Evolutionary conservation across 2,113 vertebrate species (phyloP).

Genomic region (Hippotragus niger): DNA sequence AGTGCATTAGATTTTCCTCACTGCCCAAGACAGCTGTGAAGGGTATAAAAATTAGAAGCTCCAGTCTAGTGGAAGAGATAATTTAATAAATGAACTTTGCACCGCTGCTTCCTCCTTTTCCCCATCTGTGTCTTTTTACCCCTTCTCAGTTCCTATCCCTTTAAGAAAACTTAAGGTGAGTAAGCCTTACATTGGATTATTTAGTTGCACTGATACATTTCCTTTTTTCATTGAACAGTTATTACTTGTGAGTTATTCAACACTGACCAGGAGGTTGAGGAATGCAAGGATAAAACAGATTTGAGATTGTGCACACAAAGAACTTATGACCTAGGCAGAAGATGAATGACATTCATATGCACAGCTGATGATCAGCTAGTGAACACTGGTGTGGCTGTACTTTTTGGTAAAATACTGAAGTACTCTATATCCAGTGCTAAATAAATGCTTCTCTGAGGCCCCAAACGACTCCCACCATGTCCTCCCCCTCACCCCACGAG

Average conservation of each 20-base stretch:
- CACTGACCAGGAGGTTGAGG: not conserved
- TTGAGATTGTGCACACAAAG: not conserved
- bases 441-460: not conserved
- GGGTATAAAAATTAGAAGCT: not conserved
- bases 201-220: slow-evolving; percentile 11
- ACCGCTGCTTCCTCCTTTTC: not conserved
- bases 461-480: not conserved
- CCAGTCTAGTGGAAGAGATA: slow-evolving; percentile 13
- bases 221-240: slow-evolving; percentile 9
- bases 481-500: not conserved
- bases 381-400: not conserved
- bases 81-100: not conserved
- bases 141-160: not conserved
- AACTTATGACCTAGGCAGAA: not conserved
- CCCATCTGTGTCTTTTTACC: not conserved
- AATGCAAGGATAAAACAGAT: not conserved
- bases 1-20: not conserved
- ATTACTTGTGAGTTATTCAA: not conserved
- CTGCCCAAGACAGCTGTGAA: not conserved
- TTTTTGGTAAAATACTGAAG: not conserved
- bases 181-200: not conserved
- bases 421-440: not conserved
- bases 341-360: not conserved
- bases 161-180: not conserved
- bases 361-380: not conserved